Base-by-base conservation (phyloP, 2,113 vertebrate genomes). In the Callaeas wilsoni region DNA sequence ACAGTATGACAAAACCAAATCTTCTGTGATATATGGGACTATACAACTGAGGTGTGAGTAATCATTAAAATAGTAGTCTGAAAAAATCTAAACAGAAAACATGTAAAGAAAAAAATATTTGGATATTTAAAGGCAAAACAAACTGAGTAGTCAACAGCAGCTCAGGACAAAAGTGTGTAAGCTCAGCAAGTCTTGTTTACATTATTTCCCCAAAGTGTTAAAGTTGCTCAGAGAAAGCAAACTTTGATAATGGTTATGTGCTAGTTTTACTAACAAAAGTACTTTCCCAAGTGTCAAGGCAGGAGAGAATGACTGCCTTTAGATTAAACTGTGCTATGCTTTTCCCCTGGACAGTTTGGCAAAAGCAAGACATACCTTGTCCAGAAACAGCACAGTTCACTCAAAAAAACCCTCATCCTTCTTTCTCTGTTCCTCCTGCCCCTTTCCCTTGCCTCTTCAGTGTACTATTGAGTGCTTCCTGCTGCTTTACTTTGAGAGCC, bases 401-500 rank as follows among this genome's bases (percentile, higher is more conserved):
- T 37, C 20, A 49, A 71, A 88, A 77, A 74, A 59, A 25, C 0
- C 10, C 33, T 37, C n/a, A 44, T 5, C 15, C 13, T 68, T 68
- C 55, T 68, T 89, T 26, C 41, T 75, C 46, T 47, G 27, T 33
- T 46, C 25, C n/a, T 11, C 37, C 13, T 33, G 3, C 8, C 18
- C 23, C 15, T 53, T 65, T 27, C 37, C 37, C 77, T 62, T 57
- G 27, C 19, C 47, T 52, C 62, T 62, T 46, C 29, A 37, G 11
- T 5, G 7, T 26, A n/a, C 2, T 12, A 5, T 0, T 30, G 8
- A 15, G 39, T 0, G 0, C 11, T 49, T n/a, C 30, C 46, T 10
- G 4, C 6, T 47, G 18, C 64, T 81, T 53, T 77, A 41, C 21
- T 90, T 44, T 1, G 2, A 46, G 22, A 60, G 17, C 33, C 17